phyloP scores from a whole-genome alignment of 2,888 invertebrate species.

The Nephrotoma appendiculata region DNA sequence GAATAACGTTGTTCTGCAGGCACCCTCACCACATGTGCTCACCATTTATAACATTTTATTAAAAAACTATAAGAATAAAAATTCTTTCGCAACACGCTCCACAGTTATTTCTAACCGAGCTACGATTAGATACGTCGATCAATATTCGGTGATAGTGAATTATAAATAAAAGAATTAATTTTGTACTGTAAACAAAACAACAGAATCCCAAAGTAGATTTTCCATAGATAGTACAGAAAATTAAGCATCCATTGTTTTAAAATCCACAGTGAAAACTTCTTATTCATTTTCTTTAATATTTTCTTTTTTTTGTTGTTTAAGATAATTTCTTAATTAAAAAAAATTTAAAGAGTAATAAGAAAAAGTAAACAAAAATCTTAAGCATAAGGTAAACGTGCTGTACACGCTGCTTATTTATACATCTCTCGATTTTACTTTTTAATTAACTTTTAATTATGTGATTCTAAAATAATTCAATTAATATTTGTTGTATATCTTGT shows the following conservation, averaged over 20 bases:
- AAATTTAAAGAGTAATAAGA: not conserved
- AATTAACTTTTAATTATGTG: not conserved
- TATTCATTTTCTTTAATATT: not conserved
- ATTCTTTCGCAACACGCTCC: too few relatives aligned
- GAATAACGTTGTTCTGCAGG: too few relatives aligned
- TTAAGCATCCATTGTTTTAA: not conserved
- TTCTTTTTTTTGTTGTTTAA: not conserved
- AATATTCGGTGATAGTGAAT: too few relatives aligned
- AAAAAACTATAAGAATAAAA: too few relatives aligned
- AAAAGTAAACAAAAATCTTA: not conserved
- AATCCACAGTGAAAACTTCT: not conserved
- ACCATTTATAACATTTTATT: too few relatives aligned
- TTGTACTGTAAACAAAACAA: too few relatives aligned
- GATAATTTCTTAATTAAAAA: not conserved
- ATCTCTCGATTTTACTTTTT: not conserved
- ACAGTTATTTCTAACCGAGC: too few relatives aligned
- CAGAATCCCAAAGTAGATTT: not conserved
- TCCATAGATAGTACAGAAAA: not conserved
- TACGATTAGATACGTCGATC: too few relatives aligned
- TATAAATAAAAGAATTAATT: too few relatives aligned
- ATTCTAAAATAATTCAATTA: not conserved
- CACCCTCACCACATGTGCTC: too few relatives aligned
- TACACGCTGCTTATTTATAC: not conserved
- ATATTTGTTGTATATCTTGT: not conserved
- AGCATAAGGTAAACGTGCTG: not conserved